Evolutionary conservation across 2,888 invertebrate genomes (phyloP).

Genomic region (Zygothrica quintamaculata): DNA sequence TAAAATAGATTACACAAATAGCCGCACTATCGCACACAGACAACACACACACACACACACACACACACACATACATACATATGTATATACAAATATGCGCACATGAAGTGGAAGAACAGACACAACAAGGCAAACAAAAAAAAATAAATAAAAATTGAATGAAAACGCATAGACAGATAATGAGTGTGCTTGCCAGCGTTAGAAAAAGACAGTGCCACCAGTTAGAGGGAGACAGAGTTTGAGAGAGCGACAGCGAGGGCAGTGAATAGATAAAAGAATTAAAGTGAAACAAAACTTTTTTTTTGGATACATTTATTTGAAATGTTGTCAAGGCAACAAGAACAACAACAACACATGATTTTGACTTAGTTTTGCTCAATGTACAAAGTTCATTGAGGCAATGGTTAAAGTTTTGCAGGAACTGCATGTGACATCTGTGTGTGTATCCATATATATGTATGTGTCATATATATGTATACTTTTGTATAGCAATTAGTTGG

Average conservation of each 20-base stretch:
- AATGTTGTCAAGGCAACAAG: conserved; percentile 57
- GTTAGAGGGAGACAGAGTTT: neutral
- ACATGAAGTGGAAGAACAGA: conserved; percentile 25
- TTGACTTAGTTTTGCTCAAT: conserved; percentile 1
- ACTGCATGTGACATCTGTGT: conserved; percentile 39
- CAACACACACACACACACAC: conserved; percentile 5
- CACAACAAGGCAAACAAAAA: conserved; percentile 31
- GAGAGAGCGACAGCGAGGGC: conserved; percentile 6
- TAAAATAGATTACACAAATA: conserved; percentile 67
- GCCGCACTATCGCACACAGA: too few relatives aligned
- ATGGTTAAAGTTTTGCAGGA: conserved; percentile 33
- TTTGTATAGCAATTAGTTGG: conserved; percentile 42
- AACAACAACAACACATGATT: conserved; percentile 8
- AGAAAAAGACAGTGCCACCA: neutral
- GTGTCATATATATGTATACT: too few relatives aligned
- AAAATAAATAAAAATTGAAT: conserved; percentile 1
- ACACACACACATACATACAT: conserved; percentile 27
- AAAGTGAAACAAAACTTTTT: conserved; percentile 66
- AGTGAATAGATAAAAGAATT: conserved; percentile 58
- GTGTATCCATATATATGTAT: too few relatives aligned
- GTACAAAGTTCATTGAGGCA: conserved; percentile 30
- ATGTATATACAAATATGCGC: conserved; percentile 13
- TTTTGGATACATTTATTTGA: conserved; percentile 71
- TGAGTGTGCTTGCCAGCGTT: conserved; percentile 13
- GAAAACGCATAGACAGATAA: conserved; percentile 21